These are phyloP conservation scores for Pectinophora gossypiella DNA, from an alignment of 1,140 invertebrate genomes.

Conservation along the genomic window DNA sequence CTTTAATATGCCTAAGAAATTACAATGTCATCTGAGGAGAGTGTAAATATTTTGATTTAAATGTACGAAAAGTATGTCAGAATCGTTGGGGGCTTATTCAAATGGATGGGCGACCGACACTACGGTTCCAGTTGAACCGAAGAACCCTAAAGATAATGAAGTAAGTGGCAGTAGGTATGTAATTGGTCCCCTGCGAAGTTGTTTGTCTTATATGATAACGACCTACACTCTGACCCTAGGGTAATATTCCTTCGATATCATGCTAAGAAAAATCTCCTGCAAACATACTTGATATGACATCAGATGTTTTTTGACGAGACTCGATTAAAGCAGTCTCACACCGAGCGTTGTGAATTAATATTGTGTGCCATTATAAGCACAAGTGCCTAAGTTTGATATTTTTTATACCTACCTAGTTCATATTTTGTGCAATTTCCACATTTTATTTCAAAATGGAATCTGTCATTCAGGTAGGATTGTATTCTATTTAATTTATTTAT, in stretches of 20 bases:
- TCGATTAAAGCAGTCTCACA: no score
- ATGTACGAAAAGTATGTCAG: slow-evolving; percentile 38
- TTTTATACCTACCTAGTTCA: neutral
- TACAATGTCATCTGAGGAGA: neutral
- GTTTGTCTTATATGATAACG: slow-evolving; percentile 56
- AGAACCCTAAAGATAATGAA: slow-evolving; percentile 52
- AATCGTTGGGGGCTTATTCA: slow-evolving; percentile 37
- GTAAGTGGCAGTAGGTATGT: slow-evolving; percentile 40
- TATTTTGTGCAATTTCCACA: neutral
- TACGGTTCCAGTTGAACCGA: slow-evolving; percentile 55
- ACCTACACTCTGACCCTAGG: slow-evolving; percentile 45
- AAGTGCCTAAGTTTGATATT: no score
- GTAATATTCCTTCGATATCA: slow-evolving; percentile 11
- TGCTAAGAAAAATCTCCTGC: slow-evolving; percentile 13
- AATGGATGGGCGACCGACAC: slow-evolving; percentile 70
- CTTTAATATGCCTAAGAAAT: neutral
- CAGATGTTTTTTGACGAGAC: slow-evolving; percentile 8
- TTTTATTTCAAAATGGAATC: slow-evolving; percentile 4
- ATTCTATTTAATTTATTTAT: neutral
- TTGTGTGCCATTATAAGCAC: no score
- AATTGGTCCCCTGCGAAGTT: slow-evolving; percentile 56
- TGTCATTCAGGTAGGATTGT: slow-evolving; percentile 6
- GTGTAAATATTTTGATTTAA: neutral
- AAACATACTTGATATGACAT: slow-evolving; percentile 8
- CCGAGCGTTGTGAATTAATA: no score